phyloP scores from a whole-genome alignment of 2,797 vertebrate genomes.

The Muraenolepis orangiensis region DNA sequence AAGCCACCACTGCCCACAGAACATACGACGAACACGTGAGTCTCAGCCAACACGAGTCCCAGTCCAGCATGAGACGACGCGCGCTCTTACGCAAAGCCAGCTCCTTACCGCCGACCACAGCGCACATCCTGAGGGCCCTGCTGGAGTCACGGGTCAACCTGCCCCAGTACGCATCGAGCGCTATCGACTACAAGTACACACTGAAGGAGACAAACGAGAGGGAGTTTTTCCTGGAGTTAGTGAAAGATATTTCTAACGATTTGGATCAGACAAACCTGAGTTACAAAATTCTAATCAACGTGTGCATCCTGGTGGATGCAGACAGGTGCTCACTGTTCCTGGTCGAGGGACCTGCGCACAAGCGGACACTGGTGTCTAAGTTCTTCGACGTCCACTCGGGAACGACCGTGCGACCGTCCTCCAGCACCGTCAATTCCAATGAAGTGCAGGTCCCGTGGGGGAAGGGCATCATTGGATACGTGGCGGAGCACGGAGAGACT shows the following conservation, averaged over 20 bases:
- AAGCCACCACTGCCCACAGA: slow-evolving; percentile 71
- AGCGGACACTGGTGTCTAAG: slow-evolving; percentile 78
- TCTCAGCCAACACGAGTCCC: slow-evolving; percentile 69
- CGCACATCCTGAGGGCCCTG: slow-evolving; percentile 79
- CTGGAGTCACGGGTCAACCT: slow-evolving; percentile 79
- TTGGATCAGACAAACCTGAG: slow-evolving; percentile 77
- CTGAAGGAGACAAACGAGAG: slow-evolving; percentile 78
- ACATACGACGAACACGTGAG: slow-evolving; percentile 79
- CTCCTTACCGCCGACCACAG: slow-evolving; percentile 78
- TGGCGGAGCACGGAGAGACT: slow-evolving; percentile 81
- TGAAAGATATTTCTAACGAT: slow-evolving; percentile 81
- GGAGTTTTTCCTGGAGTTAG: slow-evolving; percentile 79
- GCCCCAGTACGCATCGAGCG: slow-evolving; percentile 77
- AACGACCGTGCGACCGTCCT: slow-evolving; percentile 74
- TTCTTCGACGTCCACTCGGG: slow-evolving; percentile 79
- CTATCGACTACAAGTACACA: slow-evolving; percentile 77
- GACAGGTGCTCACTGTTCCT: slow-evolving; percentile 80
- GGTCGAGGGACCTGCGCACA: slow-evolving; percentile 78
- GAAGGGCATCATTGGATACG: slow-evolving; percentile 80
- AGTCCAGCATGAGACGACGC: slow-evolving; percentile 74
- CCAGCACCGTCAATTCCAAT: slow-evolving; percentile 69
- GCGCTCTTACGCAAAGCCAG: slow-evolving; percentile 82
- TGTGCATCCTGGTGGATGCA: slow-evolving; percentile 78
- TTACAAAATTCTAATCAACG: slow-evolving; percentile 81
- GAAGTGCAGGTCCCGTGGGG: slow-evolving; percentile 82